Percentiles rank a stretch among this genome's conserved stretches.
Conservation (phyloP, 1,140 invertebrate genomes). For the Aphaenogaster ashmeadi region DNA sequence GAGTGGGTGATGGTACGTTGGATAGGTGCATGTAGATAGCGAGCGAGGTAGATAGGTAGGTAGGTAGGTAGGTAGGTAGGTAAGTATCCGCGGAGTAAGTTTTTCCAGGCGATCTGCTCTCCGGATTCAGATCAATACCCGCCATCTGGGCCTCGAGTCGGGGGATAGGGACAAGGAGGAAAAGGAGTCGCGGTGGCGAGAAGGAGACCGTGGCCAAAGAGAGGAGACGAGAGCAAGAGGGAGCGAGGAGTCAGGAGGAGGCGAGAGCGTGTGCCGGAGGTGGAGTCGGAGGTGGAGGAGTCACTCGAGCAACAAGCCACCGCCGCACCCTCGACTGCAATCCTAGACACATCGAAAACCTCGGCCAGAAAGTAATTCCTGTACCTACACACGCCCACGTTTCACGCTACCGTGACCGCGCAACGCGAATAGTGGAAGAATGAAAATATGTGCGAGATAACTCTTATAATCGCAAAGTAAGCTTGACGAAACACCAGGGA, state of each 20-base stretch:
- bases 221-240: constrained; percentile 53
- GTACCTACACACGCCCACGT: constrained; percentile 70
- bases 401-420: constrained; percentile 69
- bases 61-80: constrained; percentile 66
- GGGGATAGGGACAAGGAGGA: constrained; percentile 76
- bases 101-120: constrained; percentile 85
- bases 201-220: constrained; percentile 54
- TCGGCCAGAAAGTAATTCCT: constrained; percentile 75
- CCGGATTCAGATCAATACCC: constrained; percentile 86
- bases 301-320: constrained; percentile 85
- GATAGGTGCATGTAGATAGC: constrained; percentile 72
- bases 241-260: constrained; percentile 54
- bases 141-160: constrained; percentile 82
- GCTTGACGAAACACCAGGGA: constrained; percentile 25
- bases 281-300: constrained; percentile 79
- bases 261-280: constrained; percentile 76
- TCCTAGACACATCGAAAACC: constrained; percentile 78
- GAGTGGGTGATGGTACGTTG: constrained; percentile 72
- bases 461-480: constrained; percentile 25
- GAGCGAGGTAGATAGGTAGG: constrained; percentile 66
- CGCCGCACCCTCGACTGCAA: constrained; percentile 79
- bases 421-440: constrained; percentile 38
- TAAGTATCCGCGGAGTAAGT: constrained; percentile 81
- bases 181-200: constrained; percentile 63
- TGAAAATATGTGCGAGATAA: constrained; percentile 38